Percentiles rank a stretch among this genome's conserved stretches.
These are phyloP conservation scores for Chascanopsetta lugubris DNA, from an alignment of 2,113 vertebrate species.

Conservation along the genomic window DNA sequence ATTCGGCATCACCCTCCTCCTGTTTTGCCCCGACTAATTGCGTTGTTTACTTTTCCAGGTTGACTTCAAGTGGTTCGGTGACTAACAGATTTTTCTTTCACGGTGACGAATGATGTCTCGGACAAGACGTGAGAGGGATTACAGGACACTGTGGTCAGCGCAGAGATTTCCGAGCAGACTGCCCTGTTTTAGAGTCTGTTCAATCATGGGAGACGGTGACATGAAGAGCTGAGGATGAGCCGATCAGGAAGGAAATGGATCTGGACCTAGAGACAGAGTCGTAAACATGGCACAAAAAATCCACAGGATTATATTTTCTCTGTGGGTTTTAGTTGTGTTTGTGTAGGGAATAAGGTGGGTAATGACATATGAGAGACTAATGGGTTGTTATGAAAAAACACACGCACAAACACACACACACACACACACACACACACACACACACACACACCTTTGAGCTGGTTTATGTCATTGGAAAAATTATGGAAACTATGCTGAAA, in stretches of 20 bases:
- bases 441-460: conserved; percentile 33
- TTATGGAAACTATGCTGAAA: conserved; percentile 60
- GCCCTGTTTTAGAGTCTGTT: background rate
- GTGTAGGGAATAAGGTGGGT: conserved; percentile 2
- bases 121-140: conserved; percentile 36
- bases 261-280: background rate
- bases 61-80: conserved; percentile 32
- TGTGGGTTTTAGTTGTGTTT: conserved; percentile 28
- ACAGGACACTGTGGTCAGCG: conserved; percentile 16
- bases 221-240: conserved; percentile 1
- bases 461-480: conserved; percentile 58
- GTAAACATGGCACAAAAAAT: background rate
- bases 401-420: conserved; percentile 10
- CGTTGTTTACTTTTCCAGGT: conserved; percentile 67
- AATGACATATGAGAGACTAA: conserved; percentile 52
- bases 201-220: conserved; percentile 6
- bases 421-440: background rate
- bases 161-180: conserved; percentile 5
- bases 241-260: background rate
- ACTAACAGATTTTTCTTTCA: conserved; percentile 44
- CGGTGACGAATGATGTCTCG: conserved; percentile 37
- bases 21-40: conserved; percentile 26
- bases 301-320: background rate
- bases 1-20: conserved; percentile 11
- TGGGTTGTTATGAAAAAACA: conserved; percentile 36